Percentiles rank a stretch among this genome's conserved stretches.
These are phyloP conservation scores for Aricia artaxerxes DNA, from an alignment of 2,888 invertebrate species.

Conservation along the genomic window DNA sequence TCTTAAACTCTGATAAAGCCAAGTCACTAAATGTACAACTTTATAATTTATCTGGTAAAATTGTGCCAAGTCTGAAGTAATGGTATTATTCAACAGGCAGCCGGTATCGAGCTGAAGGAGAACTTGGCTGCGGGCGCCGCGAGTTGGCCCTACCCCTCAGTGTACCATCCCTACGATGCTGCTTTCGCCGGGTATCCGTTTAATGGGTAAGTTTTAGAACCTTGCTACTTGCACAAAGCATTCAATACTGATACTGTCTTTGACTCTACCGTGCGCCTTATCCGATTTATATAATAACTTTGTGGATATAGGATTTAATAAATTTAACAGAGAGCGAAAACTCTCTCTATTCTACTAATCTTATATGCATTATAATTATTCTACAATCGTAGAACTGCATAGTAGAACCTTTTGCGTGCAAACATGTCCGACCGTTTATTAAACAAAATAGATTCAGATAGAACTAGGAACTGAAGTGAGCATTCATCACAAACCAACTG, in stretches of 20 bases:
- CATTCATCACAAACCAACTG: slow-evolving; percentile 14
- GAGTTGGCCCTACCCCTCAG: slow-evolving; percentile 94
- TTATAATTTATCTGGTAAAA: neutral
- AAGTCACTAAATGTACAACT: no score
- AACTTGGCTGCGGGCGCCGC: slow-evolving; percentile 91
- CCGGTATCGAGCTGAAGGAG: slow-evolving; percentile 93
- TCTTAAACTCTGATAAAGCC: no score
- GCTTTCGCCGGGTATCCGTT: slow-evolving; percentile 96
- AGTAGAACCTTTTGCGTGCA: neutral
- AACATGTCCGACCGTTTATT: slow-evolving; percentile 1
- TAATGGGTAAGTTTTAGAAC: slow-evolving; percentile 88
- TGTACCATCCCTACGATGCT: slow-evolving; percentile 96
- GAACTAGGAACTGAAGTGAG: slow-evolving; percentile 12
- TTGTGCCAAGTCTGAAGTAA: slow-evolving; percentile 26
- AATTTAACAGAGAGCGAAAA: no score
- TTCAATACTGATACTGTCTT: neutral
- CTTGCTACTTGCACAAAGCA: neutral
- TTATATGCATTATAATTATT: neutral
- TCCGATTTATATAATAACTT: neutral
- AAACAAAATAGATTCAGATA: slow-evolving; percentile 17
- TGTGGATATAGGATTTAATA: slow-evolving; percentile 1
- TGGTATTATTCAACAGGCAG: slow-evolving; percentile 81
- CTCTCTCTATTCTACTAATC: no score
- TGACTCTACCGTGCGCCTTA: neutral
- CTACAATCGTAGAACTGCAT: neutral